These are phyloP conservation scores for Ctenicera cuprea DNA, from an alignment of 2,888 invertebrate genomes.

Conservation along the genomic window DNA sequence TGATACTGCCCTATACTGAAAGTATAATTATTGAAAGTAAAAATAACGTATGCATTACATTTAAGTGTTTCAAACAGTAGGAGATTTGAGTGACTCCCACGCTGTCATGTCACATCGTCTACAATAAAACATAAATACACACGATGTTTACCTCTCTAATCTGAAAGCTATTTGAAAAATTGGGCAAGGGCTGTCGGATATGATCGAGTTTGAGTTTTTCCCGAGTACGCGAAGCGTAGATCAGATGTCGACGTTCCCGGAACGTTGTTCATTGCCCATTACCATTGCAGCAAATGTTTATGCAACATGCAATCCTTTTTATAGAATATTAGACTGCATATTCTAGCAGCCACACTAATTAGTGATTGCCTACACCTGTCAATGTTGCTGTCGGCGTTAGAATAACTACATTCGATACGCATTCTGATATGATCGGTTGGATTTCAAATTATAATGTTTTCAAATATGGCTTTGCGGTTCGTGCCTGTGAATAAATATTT, in stretches of 20 bases:
- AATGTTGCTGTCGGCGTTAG: slow-evolving; percentile 38
- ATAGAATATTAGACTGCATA: slow-evolving; percentile 57
- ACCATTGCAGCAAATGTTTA: slow-evolving; percentile 56
- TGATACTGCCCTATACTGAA: too few relatives aligned
- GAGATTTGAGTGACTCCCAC: neutral
- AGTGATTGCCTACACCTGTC: slow-evolving; percentile 57
- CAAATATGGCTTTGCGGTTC: slow-evolving; percentile 42
- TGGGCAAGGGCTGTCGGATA: slow-evolving; percentile 21
- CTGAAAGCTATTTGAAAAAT: slow-evolving; percentile 5
- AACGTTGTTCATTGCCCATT: slow-evolving; percentile 57
- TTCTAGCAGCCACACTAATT: slow-evolving; percentile 49
- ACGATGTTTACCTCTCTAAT: neutral
- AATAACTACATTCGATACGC: slow-evolving; percentile 41
- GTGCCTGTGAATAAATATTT: slow-evolving; percentile 49
- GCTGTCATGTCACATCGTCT: neutral
- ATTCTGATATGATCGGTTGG: slow-evolving; percentile 41
- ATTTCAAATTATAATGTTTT: slow-evolving; percentile 46
- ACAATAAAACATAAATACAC: neutral
- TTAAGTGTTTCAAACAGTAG: neutral
- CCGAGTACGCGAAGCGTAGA: slow-evolving; percentile 31
- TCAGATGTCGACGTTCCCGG: slow-evolving; percentile 54
- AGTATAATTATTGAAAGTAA: too few relatives aligned
- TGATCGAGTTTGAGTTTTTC: slow-evolving; percentile 8
- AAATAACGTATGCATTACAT: neutral
- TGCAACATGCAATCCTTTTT: slow-evolving; percentile 59